phyloP scores from a whole-genome alignment of 2,797 vertebrate genomes.

The Mastacembelus armatus region DNA sequence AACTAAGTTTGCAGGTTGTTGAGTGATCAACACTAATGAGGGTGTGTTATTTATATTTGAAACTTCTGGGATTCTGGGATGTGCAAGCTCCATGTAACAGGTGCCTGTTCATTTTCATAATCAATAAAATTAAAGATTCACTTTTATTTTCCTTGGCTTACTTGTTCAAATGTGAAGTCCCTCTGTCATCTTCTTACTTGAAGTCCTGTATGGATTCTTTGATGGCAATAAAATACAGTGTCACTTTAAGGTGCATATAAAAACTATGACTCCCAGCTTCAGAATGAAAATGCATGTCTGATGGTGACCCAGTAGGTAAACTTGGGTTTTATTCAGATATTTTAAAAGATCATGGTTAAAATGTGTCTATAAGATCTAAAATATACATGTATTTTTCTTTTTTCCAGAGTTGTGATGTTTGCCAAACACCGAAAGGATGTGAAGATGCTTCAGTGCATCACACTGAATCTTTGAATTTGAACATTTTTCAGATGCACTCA shows the following conservation, averaged over 20 bases:
- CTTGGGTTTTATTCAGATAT: too few species aligned
- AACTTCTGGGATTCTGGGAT: slow-evolving; percentile 79
- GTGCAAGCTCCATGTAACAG: slow-evolving; percentile 85
- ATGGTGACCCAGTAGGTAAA: background rate
- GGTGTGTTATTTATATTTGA: slow-evolving; percentile 82
- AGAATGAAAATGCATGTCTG: background rate
- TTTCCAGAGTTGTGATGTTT: background rate
- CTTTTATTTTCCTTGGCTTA: slow-evolving; percentile 72
- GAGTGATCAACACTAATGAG: slow-evolving; percentile 79
- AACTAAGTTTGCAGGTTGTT: slow-evolving; percentile 79
- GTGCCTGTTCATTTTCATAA: slow-evolving; percentile 87
- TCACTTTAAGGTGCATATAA: background rate
- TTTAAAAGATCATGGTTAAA: too few species aligned
- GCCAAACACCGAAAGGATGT: background rate
- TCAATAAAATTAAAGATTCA: slow-evolving; percentile 83
- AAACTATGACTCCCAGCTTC: background rate
- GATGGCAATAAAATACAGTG: too few species aligned
- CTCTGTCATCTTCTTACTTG: background rate
- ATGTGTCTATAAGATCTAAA: too few species aligned
- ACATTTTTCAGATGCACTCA: too few species aligned
- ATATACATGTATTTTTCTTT: background rate
- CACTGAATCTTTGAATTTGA: too few species aligned
- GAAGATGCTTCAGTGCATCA: too few species aligned
- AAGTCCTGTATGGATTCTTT: too few species aligned
- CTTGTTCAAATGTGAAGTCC: slow-evolving; percentile 16